Conservation (phyloP, 2,113 vertebrate species). For the Mesitornis unicolor region DNA sequence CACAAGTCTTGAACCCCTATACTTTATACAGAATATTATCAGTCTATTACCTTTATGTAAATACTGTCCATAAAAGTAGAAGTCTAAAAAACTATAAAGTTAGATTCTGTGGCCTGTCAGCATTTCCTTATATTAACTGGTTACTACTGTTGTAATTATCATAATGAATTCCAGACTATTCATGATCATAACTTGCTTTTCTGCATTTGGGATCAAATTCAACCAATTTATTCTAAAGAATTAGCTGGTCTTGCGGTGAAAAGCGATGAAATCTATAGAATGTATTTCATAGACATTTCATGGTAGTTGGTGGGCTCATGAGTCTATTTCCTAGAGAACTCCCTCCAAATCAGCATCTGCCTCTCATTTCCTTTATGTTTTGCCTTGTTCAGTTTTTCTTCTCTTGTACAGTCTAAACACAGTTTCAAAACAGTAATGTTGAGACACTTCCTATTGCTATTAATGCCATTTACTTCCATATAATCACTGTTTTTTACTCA, state of each 20-base stretch:
- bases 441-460: neutral
- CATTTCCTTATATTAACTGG: neutral
- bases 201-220: neutral
- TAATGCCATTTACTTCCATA: neutral
- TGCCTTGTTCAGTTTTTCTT: neutral
- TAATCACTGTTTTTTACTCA: neutral
- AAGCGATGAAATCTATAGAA: neutral
- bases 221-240: neutral
- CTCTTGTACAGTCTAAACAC: neutral
- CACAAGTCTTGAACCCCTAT: neutral
- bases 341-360: neutral
- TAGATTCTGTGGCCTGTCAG: neutral
- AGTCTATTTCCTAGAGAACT: neutral
- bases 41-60: neutral
- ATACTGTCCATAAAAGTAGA: neutral
- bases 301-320: neutral
- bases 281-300: neutral
- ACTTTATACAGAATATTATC: neutral
- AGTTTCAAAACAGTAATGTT: neutral
- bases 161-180: conserved; percentile 11
- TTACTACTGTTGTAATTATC: neutral
- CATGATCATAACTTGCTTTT: neutral
- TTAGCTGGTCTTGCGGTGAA: neutral
- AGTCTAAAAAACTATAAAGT: neutral
- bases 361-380: neutral